Evolutionary conservation across 2,113 vertebrate species (phyloP), one percentile per base, ranked within the genome.

Genomic region (Triplophysa tibetana): DNA sequence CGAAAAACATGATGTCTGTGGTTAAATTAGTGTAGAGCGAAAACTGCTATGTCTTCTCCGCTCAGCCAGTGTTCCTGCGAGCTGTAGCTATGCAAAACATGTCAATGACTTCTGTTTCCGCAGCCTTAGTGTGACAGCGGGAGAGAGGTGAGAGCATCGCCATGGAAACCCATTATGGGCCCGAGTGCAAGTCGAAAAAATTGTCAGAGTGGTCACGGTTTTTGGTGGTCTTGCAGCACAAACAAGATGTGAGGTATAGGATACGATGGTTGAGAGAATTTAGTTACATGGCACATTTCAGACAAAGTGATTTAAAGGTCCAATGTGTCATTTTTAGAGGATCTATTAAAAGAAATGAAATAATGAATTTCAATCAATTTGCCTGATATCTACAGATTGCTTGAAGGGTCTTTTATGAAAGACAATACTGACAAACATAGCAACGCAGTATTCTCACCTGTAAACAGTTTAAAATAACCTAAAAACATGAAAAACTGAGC

Each of bases 1-100:
- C 75, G 80, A 81, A 88, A 84, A 88, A 84, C 72, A 82, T 85
- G 73, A 81, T 69, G 86, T 85, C 63, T 80, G 83, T 76, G 84
- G 81, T 85, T 87, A 85, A 83, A 87, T 89, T 76, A 84, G 38
- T 81, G 50, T 79, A 52, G 38, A 75, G 24, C 72, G 43, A 21
- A 62, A 75, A 70, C 74, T 12, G n/a, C 56, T 66, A 23, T 73
- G 64, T 63, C 75, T 74, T 48, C 33, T 77, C 60, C 38, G 60
- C 33, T 70, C 67, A 38, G 50, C 19, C 3, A 2, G 76, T 70
- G 76, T 33, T 79, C 50, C 80, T 26, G 26, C 9, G 24, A 70
- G 83, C 76, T 79, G 78, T 76, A 79, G 75, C 83, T 84, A 82
- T 82, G 80, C 80, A 82, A 82, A 84, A 75, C 76, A 82, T 82